Evolutionary conservation across 2,113 vertebrate genomes (phyloP).

Genomic region (Heterotis niloticus): DNA sequence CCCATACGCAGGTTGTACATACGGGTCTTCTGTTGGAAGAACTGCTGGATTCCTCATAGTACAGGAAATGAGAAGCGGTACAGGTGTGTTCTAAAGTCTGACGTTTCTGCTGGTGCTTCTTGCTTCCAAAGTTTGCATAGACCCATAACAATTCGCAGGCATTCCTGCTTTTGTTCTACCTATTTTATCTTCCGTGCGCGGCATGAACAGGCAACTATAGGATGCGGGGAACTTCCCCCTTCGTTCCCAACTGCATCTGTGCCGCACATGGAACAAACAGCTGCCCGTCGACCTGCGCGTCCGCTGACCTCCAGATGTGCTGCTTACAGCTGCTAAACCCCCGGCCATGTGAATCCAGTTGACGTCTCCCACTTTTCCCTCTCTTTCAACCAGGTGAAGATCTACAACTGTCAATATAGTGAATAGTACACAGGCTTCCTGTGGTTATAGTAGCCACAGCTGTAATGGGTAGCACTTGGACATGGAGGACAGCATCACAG

Average conservation of each 20-base stretch:
- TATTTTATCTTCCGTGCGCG: conserved; percentile 42
- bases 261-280: background rate
- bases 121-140: background rate
- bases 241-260: background rate
- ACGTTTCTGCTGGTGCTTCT: too few species aligned
- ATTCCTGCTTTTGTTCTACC: conserved; percentile 38
- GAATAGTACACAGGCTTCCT: background rate
- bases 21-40: background rate
- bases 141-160: conserved; percentile 22
- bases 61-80: too few species aligned
- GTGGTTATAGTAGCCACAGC: background rate
- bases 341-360: background rate
- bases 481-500: too few species aligned
- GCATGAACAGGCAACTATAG: conserved; percentile 39
- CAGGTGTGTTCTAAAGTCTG: too few species aligned
- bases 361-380: background rate
- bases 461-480: background rate
- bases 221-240: conserved; percentile 30
- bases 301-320: background rate
- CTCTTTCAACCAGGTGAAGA: background rate
- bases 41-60: too few species aligned
- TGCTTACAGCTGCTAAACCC: background rate
- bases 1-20: background rate
- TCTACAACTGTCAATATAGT: background rate
- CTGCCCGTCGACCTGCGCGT: background rate